Evolutionary conservation across 2,888 invertebrate genomes (phyloP).

Genomic region (Calliphora vomitoria): DNA sequence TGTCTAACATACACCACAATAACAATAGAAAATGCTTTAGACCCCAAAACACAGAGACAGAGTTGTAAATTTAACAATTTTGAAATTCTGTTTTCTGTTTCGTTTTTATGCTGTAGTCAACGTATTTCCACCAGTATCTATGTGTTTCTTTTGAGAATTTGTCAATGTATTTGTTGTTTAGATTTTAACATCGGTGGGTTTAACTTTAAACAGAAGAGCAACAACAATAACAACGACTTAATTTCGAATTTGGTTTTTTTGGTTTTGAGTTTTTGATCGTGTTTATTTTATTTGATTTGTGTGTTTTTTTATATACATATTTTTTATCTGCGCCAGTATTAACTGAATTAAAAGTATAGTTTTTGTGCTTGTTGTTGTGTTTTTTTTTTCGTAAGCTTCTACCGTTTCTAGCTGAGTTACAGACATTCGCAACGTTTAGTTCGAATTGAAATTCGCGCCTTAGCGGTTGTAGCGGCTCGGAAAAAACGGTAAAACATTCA

Average conservation of each 20-base stretch:
- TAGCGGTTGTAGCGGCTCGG: slow-evolving; percentile 79
- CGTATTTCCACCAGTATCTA: neutral
- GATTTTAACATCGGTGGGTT: neutral
- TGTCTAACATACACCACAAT: neutral
- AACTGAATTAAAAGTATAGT: slow-evolving; percentile 38
- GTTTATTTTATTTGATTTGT: slow-evolving; percentile 44
- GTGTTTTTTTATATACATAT: neutral
- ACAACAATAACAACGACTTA: slow-evolving; percentile 34
- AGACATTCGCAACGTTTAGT: slow-evolving; percentile 77
- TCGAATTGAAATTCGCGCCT: slow-evolving; percentile 82
- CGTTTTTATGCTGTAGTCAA: neutral
- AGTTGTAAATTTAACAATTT: slow-evolving; percentile 44
- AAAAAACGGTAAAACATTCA: slow-evolving; percentile 49
- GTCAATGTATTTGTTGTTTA: slow-evolving; percentile 26
- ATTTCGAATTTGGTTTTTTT: slow-evolving; percentile 48
- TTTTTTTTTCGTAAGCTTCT: slow-evolving; percentile 57
- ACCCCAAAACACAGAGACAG: slow-evolving; percentile 36
- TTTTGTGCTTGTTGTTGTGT: slow-evolving; percentile 33
- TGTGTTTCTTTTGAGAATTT: slow-evolving; percentile 9
- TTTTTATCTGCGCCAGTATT: slow-evolving; percentile 26
- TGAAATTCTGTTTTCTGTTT: slow-evolving; percentile 48
- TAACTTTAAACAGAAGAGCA: neutral
- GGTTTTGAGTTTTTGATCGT: slow-evolving; percentile 49
- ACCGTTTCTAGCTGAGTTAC: slow-evolving; percentile 65
- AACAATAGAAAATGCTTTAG: slow-evolving; percentile 50